These are phyloP conservation scores for Anarhynchus alexandrinus DNA, from an alignment of 2,113 vertebrate species.

Conservation along the genomic window DNA sequence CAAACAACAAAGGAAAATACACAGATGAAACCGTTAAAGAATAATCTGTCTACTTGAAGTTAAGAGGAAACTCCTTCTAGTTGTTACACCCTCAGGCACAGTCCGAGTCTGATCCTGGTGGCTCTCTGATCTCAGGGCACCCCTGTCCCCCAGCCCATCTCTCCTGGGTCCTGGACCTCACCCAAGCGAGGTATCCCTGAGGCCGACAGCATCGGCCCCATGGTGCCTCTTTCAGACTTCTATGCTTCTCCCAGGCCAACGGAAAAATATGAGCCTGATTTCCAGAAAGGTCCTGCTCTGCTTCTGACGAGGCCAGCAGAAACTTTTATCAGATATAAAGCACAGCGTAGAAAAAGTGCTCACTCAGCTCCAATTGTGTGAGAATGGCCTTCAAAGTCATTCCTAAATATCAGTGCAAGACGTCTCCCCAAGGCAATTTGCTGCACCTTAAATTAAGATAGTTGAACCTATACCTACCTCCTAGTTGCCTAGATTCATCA, in stretches of 20 bases:
- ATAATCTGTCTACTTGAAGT: neutral
- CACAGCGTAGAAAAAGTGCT: neutral
- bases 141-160: neutral
- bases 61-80: neutral
- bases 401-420: neutral
- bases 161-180: neutral
- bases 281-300: neutral
- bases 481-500: neutral
- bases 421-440: neutral
- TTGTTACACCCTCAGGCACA: neutral
- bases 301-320: neutral
- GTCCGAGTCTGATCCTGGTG: neutral
- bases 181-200: rapidly evolving
- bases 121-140: neutral
- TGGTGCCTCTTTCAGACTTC: neutral
- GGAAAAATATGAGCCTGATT: neutral
- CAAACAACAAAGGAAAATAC: neutral
- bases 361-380: neutral
- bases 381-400: neutral
- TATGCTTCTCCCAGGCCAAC: neutral
- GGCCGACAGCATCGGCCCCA: neutral
- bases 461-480: neutral
- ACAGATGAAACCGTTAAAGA: neutral
- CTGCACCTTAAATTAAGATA: neutral
- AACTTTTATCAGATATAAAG: neutral